Percentiles rank a stretch among this genome's conserved stretches.
phyloP scores from a whole-genome alignment of 2,113 vertebrate species.

The Piliocolobus tephrosceles region DNA sequence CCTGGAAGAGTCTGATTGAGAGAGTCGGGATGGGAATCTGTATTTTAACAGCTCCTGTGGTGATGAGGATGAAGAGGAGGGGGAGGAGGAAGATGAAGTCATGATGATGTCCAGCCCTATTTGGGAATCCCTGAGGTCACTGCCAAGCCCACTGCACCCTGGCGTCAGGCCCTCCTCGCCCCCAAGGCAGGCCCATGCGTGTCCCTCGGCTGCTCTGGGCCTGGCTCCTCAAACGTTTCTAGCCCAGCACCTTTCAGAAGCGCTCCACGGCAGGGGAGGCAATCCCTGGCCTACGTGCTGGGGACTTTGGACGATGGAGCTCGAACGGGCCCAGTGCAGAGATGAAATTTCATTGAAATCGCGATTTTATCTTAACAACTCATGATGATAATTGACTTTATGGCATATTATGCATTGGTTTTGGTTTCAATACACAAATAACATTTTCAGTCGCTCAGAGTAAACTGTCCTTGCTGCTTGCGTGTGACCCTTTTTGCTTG shows the following conservation, averaged over 20 bases:
- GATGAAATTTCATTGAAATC: not conserved
- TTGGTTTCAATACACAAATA: not conserved
- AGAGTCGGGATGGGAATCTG: not conserved
- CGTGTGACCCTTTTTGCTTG: fast-evolving
- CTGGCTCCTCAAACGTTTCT: not conserved
- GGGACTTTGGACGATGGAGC: not conserved
- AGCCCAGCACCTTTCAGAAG: not conserved
- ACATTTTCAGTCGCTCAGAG: no score
- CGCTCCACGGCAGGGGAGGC: not conserved
- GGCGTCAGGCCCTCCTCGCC: fast-evolving
- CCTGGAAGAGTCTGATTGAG: not conserved
- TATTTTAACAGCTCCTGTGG: not conserved
- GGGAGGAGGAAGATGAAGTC: not conserved
- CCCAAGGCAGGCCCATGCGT: not conserved
- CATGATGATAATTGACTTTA: not conserved
- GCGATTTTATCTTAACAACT: not conserved
- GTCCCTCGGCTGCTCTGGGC: no score
- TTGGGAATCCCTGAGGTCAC: not conserved
- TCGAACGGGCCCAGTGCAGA: not conserved
- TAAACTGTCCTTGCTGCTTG: not conserved
- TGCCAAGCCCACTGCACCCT: fast-evolving
- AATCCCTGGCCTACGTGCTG: no score
- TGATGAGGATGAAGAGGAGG: not conserved
- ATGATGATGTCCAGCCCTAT: not conserved
- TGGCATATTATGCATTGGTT: not conserved